Evolutionary conservation across 2,797 vertebrate genomes (phyloP).

Genomic region (Pseudomugil tenellus): DNA sequence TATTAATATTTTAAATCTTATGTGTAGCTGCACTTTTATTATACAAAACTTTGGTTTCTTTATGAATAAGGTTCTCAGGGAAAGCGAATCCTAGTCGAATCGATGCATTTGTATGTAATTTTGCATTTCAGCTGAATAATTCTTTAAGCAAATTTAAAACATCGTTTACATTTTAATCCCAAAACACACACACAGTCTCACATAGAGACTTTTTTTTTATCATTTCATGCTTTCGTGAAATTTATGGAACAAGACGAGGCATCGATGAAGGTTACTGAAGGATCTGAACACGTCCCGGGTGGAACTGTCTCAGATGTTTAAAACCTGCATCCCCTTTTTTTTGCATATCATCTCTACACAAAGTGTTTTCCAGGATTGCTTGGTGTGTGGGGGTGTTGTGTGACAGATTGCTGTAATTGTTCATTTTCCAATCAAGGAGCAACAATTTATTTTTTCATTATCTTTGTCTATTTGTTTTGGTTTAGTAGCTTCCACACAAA

Average conservation of each 20-base stretch:
- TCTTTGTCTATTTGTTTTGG: conserved; percentile 25
- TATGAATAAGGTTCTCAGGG: conserved; percentile 85
- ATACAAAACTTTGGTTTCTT: conserved; percentile 74
- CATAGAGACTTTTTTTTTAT: conserved; percentile 33
- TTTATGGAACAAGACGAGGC: conserved; percentile 31
- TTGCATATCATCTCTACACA: conserved; percentile 14
- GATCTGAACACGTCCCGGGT: too few species aligned
- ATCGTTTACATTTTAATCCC: conserved; percentile 76
- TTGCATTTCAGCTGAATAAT: conserved; percentile 72
- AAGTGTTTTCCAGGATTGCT: conserved; percentile 13
- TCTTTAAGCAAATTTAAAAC: conserved; percentile 52
- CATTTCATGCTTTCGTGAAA: conserved; percentile 40
- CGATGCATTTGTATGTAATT: conserved; percentile 69
- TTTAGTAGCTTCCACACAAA: conserved; percentile 35
- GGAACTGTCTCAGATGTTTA: too few species aligned
- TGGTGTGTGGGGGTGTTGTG: conserved; percentile 15
- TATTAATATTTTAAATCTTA: conserved; percentile 75
- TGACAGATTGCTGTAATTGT: conserved; percentile 40
- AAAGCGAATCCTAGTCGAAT: conserved; percentile 81
- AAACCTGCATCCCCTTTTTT: too few species aligned
- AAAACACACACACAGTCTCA: conserved; percentile 13
- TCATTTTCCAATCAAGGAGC: conserved; percentile 5
- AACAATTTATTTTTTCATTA: conserved; percentile 28
- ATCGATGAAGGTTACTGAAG: conserved; percentile 52
- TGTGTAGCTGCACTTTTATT: conserved; percentile 79